A percentile compares a stretch with the other conserved stretches of the same genome.
Conservation (phyloP, 2,113 vertebrate species). For the Mirza zaza region DNA sequence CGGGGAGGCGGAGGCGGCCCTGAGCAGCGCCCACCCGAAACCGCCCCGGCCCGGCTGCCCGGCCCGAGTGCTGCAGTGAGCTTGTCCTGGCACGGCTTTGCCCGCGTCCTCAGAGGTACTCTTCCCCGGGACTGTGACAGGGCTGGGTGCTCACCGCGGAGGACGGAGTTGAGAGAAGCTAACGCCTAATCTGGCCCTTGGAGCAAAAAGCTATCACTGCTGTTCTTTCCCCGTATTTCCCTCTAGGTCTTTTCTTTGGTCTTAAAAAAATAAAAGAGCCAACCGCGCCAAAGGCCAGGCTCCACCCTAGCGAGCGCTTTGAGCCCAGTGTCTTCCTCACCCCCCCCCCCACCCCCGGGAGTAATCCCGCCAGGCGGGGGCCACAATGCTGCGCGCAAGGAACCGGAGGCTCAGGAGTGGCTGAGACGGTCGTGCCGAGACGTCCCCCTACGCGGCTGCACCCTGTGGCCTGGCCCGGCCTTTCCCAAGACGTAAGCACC, state of each 20-base stretch:
- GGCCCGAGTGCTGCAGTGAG: rapidly evolving
- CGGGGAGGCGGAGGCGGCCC: rapidly evolving
- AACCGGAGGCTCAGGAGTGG: rapidly evolving
- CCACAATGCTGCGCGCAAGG: rapidly evolving
- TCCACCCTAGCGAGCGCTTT: rapidly evolving
- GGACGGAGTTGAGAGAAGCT: background rate
- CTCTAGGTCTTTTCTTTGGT: background rate
- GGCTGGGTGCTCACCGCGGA: background rate
- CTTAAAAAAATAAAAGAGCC: background rate
- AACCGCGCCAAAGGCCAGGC: rapidly evolving
- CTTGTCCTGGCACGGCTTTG: rapidly evolving
- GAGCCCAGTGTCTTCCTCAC: rapidly evolving
- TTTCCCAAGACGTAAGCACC: rapidly evolving
- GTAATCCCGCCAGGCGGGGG: rapidly evolving
- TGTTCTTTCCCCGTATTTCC: background rate
- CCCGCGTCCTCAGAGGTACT: background rate
- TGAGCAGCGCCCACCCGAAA: rapidly evolving
- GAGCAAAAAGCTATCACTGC: background rate
- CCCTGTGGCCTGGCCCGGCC: rapidly evolving
- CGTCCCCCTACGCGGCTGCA: rapidly evolving
- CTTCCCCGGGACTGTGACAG: background rate
- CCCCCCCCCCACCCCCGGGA: rapidly evolving
- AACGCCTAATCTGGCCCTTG: no score
- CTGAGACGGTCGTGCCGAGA: background rate
- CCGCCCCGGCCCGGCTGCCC: rapidly evolving